These are phyloP conservation scores for Branchipolynoe longqiensis DNA, from an alignment of 2,888 invertebrate species.

Conservation along the genomic window DNA sequence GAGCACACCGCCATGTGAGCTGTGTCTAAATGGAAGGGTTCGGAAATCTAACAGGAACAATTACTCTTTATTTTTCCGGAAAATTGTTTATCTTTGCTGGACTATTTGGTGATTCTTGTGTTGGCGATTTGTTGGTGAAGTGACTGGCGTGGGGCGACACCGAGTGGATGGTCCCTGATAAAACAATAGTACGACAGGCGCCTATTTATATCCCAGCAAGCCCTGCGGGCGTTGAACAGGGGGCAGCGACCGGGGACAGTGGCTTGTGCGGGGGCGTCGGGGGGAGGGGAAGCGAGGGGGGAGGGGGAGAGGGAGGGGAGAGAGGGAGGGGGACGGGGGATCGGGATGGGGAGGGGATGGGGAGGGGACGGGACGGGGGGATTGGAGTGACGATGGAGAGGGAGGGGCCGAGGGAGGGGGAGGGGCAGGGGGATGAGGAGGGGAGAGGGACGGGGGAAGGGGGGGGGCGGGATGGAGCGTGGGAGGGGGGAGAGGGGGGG, in stretches of 20 bases:
- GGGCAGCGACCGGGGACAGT: neutral
- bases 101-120: too few species aligned
- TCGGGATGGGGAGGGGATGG: neutral
- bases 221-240: neutral
- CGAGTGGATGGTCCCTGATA: constrained; percentile 38
- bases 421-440: too few species aligned
- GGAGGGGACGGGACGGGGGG: neutral
- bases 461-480: neutral
- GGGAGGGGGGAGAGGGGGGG: neutral
- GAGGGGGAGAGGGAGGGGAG: neutral
- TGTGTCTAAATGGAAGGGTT: too few species aligned
- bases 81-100: too few species aligned
- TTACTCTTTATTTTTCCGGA: too few species aligned
- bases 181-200: constrained; percentile 50
- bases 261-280: neutral
- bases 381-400: neutral
- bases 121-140: too few species aligned
- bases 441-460: neutral
- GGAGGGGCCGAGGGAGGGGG: too few species aligned
- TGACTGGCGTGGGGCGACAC: neutral
- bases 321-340: neutral
- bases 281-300: neutral
- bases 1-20: too few species aligned
- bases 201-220: constrained; percentile 6
- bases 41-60: too few species aligned